phyloP scores from a whole-genome alignment of 2,888 invertebrate species.

The Strigamia maritima region DNA sequence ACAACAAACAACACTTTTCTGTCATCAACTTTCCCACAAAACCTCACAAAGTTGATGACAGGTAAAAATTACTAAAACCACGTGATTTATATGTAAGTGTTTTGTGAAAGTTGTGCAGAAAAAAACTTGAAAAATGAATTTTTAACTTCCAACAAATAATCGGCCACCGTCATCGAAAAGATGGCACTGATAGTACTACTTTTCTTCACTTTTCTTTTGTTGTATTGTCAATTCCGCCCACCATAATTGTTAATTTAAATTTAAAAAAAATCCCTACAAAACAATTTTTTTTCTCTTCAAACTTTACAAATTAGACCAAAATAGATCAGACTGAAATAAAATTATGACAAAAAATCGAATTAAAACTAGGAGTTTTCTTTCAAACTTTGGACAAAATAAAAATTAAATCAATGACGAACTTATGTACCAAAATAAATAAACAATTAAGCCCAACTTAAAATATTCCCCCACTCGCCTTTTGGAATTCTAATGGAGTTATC shows the following conservation, averaged over 20 bases:
- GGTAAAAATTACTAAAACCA: conserved; percentile 20
- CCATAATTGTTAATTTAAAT: background rate
- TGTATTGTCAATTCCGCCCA: background rate
- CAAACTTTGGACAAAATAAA: background rate
- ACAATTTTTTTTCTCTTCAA: background rate
- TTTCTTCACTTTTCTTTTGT: conserved; percentile 10
- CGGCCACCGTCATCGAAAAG: background rate
- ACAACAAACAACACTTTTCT: background rate
- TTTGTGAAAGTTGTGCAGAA: conserved; percentile 1
- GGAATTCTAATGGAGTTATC: background rate
- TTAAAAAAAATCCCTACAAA: background rate
- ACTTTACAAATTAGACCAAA: background rate
- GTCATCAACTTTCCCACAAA: conserved; percentile 18
- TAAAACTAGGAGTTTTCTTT: background rate
- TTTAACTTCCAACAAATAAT: background rate
- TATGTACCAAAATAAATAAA: background rate
- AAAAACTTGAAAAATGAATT: background rate
- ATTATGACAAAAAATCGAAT: background rate
- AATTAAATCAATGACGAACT: background rate
- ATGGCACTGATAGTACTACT: background rate
- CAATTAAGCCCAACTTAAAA: background rate
- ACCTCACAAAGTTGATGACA: conserved; percentile 6
- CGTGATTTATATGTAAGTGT: conserved; percentile 24
- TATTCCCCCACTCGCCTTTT: background rate
- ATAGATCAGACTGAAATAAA: background rate